Evolutionary conservation across 2,888 invertebrate species (phyloP).

Genomic region (Andrena flavipes): DNA sequence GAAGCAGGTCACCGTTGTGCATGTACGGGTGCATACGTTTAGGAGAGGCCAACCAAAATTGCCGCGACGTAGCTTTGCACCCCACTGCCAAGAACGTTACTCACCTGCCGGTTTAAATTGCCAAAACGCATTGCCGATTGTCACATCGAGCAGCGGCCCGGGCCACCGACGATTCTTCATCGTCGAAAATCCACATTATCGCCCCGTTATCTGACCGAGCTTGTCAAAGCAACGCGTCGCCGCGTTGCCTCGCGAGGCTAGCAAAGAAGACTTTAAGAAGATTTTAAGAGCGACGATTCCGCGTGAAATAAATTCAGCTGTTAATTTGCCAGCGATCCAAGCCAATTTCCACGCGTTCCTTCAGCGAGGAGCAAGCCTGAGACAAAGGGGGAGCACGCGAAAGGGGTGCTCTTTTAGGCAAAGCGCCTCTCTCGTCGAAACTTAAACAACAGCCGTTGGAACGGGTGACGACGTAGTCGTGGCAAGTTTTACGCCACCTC

Average conservation of each 20-base stretch:
- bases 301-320: background rate
- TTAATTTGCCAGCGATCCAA: background rate
- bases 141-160: background rate
- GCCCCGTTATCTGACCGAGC: background rate
- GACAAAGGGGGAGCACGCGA: background rate
- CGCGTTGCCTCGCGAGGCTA: background rate
- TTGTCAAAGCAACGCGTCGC: background rate
- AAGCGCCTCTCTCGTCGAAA: background rate
- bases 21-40: conserved; percentile 49
- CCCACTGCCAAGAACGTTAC: conserved; percentile 65
- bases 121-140: conserved; percentile 59
- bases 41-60: conserved; percentile 64
- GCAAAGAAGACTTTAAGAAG: too few species aligned
- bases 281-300: background rate
- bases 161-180: conserved; percentile 1
- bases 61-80: conserved; percentile 56
- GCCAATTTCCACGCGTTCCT: conserved; percentile 1
- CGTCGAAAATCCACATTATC: background rate
- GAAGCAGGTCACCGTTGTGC: conserved; percentile 59
- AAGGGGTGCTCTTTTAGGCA: background rate
- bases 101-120: conserved; percentile 53
- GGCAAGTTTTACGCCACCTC: background rate
- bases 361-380: background rate
- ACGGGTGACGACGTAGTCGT: background rate
- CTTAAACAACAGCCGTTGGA: background rate